Base-by-base conservation (phyloP, 1,140 invertebrate genomes). In the Trichomalopsis sarcophagae region DNA sequence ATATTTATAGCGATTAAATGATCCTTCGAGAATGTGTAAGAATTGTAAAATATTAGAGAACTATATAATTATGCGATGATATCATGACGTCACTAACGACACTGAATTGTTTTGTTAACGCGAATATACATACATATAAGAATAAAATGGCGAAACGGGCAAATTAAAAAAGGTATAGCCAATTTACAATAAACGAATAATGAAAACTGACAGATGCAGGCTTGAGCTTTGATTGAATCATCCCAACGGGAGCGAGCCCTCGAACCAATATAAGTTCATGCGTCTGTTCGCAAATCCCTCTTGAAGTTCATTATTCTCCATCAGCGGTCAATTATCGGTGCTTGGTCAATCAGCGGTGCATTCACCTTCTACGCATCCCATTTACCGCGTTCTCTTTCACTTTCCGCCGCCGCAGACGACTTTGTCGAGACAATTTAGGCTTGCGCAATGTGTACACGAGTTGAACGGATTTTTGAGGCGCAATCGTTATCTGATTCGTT, bases 11-110 rank as follows among this genome's bases (percentile, higher is more conserved):
- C 30, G 47, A 79, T 79, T 11, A 44, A 78, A 69, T 71, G 66
- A 73, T 66, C 50, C 47, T 71, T 71, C 13, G 47, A 79, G 30
- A 13, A 80, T 30, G 7, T 75, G 17, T 80, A 84, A 73, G 47
- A 80, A 69, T 74, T 80, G 83, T 84, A 84, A 75, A 44, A 84
- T 81, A 81, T 62, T 84, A 75, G 21, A 80, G 1, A 75, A 81
- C 80, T n/a, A 76, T n/a, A 76, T 75, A 75, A 36, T 81, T 75
- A 80, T 81, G 13, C 27, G 30, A 50, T 77, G 13, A 75, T 33
- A 75, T 33, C 14, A 78, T 50, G 11, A 71, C 7, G 40, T 47
- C 14, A 75, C 47, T 80, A 62, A 74, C 33, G 21, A 62, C 62
- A 80, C 30, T 71, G 23, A 71, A 33, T 55, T 73, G 17, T 27